phyloP scores from a whole-genome alignment of 2,888 invertebrate species.

The Gortyna flavago region DNA sequence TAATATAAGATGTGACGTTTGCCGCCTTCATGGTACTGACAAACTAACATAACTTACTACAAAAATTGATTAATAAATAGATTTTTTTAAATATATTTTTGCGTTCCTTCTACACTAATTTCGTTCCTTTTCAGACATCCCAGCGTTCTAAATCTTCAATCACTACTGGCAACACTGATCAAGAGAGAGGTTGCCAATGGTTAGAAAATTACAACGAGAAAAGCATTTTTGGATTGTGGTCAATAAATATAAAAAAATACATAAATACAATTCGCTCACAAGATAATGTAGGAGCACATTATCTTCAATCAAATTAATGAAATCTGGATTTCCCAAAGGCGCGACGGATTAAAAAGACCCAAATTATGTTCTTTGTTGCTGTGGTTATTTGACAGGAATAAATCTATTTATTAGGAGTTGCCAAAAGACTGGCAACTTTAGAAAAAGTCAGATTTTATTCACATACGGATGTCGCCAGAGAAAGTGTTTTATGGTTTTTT shows the following conservation, averaged over 20 bases:
- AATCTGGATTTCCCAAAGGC: neutral
- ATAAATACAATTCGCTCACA: neutral
- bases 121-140: too few relatives aligned
- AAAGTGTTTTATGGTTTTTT: constrained; percentile 78
- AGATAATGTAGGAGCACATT: neutral
- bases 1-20: too few relatives aligned
- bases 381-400: neutral
- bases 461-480: constrained; percentile 78
- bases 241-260: neutral
- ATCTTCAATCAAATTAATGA: neutral
- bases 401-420: neutral
- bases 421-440: constrained; percentile 54
- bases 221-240: neutral
- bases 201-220: neutral
- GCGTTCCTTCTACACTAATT: too few relatives aligned
- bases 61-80: too few relatives aligned
- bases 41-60: too few relatives aligned
- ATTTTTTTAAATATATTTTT: too few relatives aligned
- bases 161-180: too few relatives aligned
- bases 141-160: too few relatives aligned
- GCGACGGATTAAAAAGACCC: neutral
- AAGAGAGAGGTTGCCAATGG: constrained; percentile 22
- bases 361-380: neutral
- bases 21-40: too few relatives aligned
- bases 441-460: constrained; percentile 68